These are phyloP conservation scores for Dolichotis patagonum DNA, from an alignment of 2,113 vertebrate species.

Conservation along the genomic window DNA sequence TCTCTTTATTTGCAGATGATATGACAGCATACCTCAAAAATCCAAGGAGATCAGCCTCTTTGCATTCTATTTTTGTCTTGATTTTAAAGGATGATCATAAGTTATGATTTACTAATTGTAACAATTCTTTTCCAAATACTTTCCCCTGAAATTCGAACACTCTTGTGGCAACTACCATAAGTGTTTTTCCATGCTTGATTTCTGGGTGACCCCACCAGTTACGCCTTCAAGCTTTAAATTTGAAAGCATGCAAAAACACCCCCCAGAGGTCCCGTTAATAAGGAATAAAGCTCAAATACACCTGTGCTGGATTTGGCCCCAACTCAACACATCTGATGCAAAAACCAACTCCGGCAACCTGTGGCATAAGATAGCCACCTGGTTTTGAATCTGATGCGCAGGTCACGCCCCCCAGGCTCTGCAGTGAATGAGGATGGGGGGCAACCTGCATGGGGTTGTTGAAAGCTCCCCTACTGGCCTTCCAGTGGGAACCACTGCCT, in stretches of 20 bases:
- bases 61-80: background rate
- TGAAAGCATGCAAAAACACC: background rate
- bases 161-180: background rate
- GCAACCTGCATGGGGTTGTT: background rate
- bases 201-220: background rate
- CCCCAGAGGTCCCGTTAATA: background rate
- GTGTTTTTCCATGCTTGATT: background rate
- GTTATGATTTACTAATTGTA: background rate
- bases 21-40: background rate
- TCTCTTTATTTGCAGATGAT: background rate
- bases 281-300: background rate
- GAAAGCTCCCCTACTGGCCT: background rate
- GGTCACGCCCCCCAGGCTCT: background rate
- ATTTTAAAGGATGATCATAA: conserved; percentile 4
- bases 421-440: background rate
- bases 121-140: conserved; percentile 15
- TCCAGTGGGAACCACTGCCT: background rate
- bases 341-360: background rate
- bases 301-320: background rate
- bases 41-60: background rate
- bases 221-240: background rate
- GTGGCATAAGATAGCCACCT: background rate
- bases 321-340: background rate
- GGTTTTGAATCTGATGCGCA: background rate
- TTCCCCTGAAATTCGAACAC: background rate